These are phyloP conservation scores for Calcarius lapponicus DNA, from an alignment of 2,797 vertebrate species.

Conservation along the genomic window DNA sequence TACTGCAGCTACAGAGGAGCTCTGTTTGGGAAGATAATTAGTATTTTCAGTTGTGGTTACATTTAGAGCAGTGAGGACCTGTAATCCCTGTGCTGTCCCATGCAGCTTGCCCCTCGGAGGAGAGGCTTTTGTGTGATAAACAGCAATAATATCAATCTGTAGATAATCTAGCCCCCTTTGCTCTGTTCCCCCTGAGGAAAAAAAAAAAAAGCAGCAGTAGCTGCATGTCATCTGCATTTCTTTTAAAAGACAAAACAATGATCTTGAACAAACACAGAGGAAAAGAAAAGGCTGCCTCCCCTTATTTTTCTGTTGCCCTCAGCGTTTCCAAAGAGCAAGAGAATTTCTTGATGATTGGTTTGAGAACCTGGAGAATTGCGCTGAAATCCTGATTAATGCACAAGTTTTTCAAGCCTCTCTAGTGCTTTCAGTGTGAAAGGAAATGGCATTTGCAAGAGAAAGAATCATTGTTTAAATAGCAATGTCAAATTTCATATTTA, in stretches of 20 bases:
- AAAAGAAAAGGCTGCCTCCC: neutral
- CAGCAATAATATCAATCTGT: neutral
- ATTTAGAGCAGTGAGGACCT: neutral
- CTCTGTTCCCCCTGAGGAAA: neutral
- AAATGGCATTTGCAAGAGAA: constrained; percentile 41
- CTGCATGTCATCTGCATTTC: neutral
- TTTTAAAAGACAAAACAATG: constrained; percentile 19
- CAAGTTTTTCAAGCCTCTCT: constrained; percentile 2
- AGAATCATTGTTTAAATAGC: constrained; percentile 64
- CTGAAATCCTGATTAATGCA: constrained; percentile 46
- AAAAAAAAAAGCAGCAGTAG: neutral
- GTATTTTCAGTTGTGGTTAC: constrained; percentile 41
- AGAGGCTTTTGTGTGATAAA: constrained; percentile 14
- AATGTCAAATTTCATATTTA: constrained; percentile 48
- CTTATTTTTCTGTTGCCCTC: neutral
- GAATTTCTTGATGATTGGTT: constrained; percentile 22
- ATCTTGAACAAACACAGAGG: neutral
- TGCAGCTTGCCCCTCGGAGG: neutral
- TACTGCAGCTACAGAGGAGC: neutral
- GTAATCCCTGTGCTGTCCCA: neutral
- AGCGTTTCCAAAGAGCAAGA: neutral
- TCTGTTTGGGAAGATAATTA: constrained; percentile 48
- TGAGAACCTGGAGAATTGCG: constrained; percentile 28
- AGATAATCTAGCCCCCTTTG: neutral
- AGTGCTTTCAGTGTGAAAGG: constrained; percentile 48